Evolutionary conservation across 2,113 vertebrate species (phyloP).

Genomic region (Clarias magur): DNA sequence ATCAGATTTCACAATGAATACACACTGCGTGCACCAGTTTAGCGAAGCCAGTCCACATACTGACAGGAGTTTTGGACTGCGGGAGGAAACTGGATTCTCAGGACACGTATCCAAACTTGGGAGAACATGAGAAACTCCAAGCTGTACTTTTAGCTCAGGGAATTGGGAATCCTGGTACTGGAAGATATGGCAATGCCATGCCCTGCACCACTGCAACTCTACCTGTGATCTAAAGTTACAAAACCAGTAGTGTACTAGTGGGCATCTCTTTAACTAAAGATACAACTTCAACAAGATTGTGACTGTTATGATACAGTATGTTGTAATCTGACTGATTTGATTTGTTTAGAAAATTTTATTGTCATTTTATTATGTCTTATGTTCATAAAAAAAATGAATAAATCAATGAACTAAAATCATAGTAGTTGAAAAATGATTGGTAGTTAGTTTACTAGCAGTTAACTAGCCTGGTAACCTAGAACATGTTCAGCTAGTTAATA

Average conservation of each 20-base stretch:
- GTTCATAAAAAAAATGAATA: too few species aligned
- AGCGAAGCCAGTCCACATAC: not conserved
- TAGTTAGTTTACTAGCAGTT: not conserved
- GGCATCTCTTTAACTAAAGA: not conserved
- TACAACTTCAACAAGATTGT: not conserved
- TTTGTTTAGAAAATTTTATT: too few species aligned
- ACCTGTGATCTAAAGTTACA: not conserved
- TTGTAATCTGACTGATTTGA: not conserved
- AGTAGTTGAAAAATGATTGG: not conserved
- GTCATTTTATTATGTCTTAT: too few species aligned
- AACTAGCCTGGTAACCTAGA: not conserved
- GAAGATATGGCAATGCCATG: not conserved
- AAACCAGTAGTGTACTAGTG: not conserved
- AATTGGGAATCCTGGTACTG: not conserved
- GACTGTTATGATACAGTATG: not conserved
- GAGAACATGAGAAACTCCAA: not conserved
- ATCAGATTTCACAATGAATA: not conserved
- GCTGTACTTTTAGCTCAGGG: not conserved
- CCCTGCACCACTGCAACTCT: not conserved
- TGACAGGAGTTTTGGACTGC: not conserved
- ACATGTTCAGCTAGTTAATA: not conserved
- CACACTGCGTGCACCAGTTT: not conserved
- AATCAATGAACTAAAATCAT: not conserved
- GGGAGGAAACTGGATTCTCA: not conserved
- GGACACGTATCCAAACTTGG: not conserved